phyloP scores from a whole-genome alignment of 1,140 invertebrate species.

The Drosophila truncata region DNA sequence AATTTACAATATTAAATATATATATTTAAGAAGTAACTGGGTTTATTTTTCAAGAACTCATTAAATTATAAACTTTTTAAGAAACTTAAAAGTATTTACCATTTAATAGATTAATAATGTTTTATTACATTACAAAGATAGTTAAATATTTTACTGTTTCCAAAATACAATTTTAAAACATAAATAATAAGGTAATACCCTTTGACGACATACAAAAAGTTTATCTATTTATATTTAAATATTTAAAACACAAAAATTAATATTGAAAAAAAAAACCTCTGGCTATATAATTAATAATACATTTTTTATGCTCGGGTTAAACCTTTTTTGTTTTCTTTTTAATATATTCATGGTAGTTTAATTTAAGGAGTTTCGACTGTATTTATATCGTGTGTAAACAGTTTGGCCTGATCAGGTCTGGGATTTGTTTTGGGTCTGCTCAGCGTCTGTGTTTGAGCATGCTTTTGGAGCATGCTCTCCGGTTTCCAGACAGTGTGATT shows the following conservation, averaged over 20 bases:
- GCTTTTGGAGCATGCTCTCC: slow-evolving; percentile 30
- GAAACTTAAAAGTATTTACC: no score
- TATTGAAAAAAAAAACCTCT: no score
- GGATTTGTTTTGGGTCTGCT: slow-evolving; percentile 32
- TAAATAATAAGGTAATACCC: no score
- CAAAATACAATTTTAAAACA: no score
- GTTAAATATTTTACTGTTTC: no score
- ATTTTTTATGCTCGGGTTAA: no score
- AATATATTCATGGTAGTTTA: background rate
- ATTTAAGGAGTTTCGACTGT: background rate
- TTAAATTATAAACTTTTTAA: background rate
- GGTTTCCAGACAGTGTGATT: slow-evolving; percentile 31
- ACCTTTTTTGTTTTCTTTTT: background rate
- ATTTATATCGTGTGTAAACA: slow-evolving; percentile 37
- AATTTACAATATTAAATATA: background rate
- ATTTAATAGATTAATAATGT: no score
- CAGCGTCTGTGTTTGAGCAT: slow-evolving; percentile 26
- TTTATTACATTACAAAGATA: no score
- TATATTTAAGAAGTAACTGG: background rate
- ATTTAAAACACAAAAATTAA: no score
- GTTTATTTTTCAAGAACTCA: background rate
- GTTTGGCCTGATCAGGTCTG: slow-evolving; percentile 33
- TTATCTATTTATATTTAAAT: no score
- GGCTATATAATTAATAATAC: no score
- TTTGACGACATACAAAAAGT: no score